Percentiles rank a stretch among this genome's conserved stretches.
Conservation (phyloP, 2,113 vertebrate species). For the Monopterus albus region DNA sequence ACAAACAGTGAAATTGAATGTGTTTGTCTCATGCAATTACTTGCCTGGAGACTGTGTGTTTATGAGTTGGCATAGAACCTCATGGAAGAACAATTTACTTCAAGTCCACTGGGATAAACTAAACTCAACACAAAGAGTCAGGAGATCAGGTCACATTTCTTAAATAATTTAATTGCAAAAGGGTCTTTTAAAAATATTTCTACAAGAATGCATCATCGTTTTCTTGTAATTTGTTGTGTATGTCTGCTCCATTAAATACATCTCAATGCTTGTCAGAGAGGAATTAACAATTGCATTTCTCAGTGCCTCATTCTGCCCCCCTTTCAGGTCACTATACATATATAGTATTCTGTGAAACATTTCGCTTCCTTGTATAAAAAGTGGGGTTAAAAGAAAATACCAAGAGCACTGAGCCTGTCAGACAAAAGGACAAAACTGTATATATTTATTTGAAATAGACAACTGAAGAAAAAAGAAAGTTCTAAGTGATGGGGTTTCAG, state of each 20-base stretch:
- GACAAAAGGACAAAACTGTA: constrained; percentile 50
- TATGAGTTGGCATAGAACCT: constrained; percentile 26
- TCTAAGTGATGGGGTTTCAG: constrained; percentile 1
- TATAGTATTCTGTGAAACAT: constrained; percentile 68
- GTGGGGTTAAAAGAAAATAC: constrained; percentile 59
- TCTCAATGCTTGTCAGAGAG: constrained; percentile 75
- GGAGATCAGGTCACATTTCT: constrained; percentile 80
- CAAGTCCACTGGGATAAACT: constrained; percentile 20
- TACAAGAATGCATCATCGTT: constrained; percentile 87
- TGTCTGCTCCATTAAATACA: constrained; percentile 82
- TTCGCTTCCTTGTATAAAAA: constrained; percentile 43
- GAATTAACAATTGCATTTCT: constrained; percentile 74
- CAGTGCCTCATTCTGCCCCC: constrained; percentile 41
- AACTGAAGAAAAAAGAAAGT: constrained; percentile 54
- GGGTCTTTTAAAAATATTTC: constrained; percentile 91
- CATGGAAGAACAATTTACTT: constrained; percentile 2
- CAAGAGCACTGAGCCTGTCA: constrained; percentile 58
- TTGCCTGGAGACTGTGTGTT: constrained; percentile 20
- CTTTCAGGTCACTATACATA: constrained; percentile 63
- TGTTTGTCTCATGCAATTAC: constrained; percentile 38
- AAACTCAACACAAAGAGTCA: constrained; percentile 66
- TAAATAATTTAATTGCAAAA: constrained; percentile 96
- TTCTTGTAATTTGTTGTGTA: constrained; percentile 75
- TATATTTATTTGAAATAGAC: constrained; percentile 67
- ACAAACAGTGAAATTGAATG: constrained; percentile 36